Evolutionary conservation across 2,113 vertebrate genomes (phyloP), one percentile per base, ranked within the genome.

Genomic region (Cyprinus carpio): DNA sequence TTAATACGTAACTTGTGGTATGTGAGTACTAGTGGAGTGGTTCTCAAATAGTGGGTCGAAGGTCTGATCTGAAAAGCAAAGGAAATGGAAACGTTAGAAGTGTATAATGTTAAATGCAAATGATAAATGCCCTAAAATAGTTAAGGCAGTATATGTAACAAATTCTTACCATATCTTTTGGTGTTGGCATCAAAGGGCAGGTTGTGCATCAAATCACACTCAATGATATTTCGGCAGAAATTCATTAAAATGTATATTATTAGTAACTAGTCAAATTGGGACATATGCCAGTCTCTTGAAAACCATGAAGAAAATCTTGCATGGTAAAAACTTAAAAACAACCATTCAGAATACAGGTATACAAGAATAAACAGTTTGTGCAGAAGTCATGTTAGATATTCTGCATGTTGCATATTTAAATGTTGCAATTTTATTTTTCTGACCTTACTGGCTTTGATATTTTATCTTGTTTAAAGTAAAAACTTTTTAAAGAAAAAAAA

Each of bases 1-100:
- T 54, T 72, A 58, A 15, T 23, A 15, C 40, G 51, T 69, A 74
- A 76, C 67, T 56, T 62, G 67, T 80, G 34, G 56, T 49, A 43
- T 3, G 62, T 40, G 77, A 67, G 58, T n/a, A 58, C 20, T 58
- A 37, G 56, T 60, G 74, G 12, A 54, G 74, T 76, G 46, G 25
- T 54, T 76, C 74, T 76, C 46, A 54, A 76, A 16, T 54, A 16
- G 37, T 46, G 10, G 37, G 43, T 76, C 1, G 8, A 16, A 54
- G 40, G 6, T 8, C 74, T 75, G 46, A 23, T 69, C 67, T 40
- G 16, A 29, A 76, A 75, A 69, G 27, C 16, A 20, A 16, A 7
- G 0, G n/a, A 25, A 12, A 43, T 10, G 43, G 12, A 25, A 9
- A 75, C 6, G 43, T 51, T 51, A 75, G 6, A 75, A 51, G 2